Conservation (phyloP, 2,797 vertebrate genomes). For the Poeciliopsis gracilis region DNA sequence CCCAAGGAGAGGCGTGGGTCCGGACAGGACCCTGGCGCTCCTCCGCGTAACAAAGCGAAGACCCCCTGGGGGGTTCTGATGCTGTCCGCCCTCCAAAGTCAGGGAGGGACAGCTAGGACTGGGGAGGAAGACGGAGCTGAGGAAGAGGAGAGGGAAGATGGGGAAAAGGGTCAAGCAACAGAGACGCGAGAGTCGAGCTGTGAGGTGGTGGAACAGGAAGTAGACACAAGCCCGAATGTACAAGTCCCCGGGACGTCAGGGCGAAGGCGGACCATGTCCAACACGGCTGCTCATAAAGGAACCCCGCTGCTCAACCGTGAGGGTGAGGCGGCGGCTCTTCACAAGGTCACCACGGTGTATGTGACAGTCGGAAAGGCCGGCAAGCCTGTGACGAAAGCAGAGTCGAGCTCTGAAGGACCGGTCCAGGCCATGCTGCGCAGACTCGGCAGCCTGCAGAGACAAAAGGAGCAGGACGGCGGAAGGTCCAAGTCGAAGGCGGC, state of each 20-base stretch:
- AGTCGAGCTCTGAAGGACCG: slow-evolving; percentile 76
- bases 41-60: slow-evolving; percentile 82
- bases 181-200: slow-evolving; percentile 54
- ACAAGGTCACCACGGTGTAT: slow-evolving; percentile 88
- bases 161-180: slow-evolving; percentile 43
- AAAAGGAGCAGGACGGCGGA: slow-evolving; percentile 73
- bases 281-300: slow-evolving; percentile 74
- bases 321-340: slow-evolving; percentile 48
- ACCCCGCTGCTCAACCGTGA: slow-evolving; percentile 62
- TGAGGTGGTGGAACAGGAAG: slow-evolving; percentile 62
- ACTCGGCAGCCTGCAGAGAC: slow-evolving; percentile 88
- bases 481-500: slow-evolving; percentile 62
- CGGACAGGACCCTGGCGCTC: slow-evolving; percentile 75
- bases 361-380: slow-evolving; percentile 85
- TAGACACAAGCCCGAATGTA: slow-evolving; percentile 48
- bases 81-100: slow-evolving; percentile 69
- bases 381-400: slow-evolving; percentile 64
- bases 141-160: slow-evolving; percentile 60
- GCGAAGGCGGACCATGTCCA: slow-evolving; percentile 70
- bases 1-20: slow-evolving; percentile 81
- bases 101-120: slow-evolving; percentile 43
- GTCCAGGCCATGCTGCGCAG: slow-evolving; percentile 88
- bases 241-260: slow-evolving; percentile 67
- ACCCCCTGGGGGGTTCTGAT: slow-evolving; percentile 79
- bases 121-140: slow-evolving; percentile 50